Percentiles rank a stretch among this genome's conserved stretches.
Conservation (phyloP, 2,113 vertebrate species). For the Cepphus grylle region DNA sequence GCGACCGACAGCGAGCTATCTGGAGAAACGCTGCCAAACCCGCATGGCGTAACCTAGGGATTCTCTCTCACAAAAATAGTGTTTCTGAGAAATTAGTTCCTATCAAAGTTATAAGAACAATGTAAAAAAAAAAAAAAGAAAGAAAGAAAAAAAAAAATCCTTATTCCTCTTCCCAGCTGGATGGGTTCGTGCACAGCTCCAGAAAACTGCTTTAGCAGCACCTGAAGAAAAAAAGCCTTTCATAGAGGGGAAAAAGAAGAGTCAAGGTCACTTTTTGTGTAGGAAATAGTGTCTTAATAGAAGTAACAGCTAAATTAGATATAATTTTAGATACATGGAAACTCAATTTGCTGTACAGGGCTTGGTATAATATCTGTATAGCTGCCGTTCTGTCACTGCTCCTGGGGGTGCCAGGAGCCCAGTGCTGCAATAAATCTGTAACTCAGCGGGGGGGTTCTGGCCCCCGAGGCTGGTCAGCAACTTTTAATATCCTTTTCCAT, state of each 20-base stretch:
- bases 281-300: neutral
- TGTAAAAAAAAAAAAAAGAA: neutral
- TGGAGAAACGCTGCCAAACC: neutral
- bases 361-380: neutral
- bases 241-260: neutral
- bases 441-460: neutral
- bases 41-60: neutral
- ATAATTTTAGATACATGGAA: conserved; percentile 31
- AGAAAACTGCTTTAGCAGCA: conserved; percentile 1
- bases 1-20: neutral
- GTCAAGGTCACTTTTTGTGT: neutral
- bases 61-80: conserved; percentile 16
- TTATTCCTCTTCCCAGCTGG: neutral
- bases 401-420: conserved; percentile 11
- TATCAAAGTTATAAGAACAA: neutral
- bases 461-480: conserved; percentile 8
- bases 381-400: neutral
- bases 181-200: neutral
- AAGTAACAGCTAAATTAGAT: neutral
- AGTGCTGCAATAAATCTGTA: conserved; percentile 23
- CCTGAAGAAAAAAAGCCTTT: neutral
- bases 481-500: conserved; percentile 2
- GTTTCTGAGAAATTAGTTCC: conserved; percentile 32
- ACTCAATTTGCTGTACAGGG: conserved; percentile 26
- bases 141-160: neutral